Base-by-base conservation (phyloP, 30 jellyfish, hydroid and myxozoan species). In the Turritopsis rubra region DNA sequence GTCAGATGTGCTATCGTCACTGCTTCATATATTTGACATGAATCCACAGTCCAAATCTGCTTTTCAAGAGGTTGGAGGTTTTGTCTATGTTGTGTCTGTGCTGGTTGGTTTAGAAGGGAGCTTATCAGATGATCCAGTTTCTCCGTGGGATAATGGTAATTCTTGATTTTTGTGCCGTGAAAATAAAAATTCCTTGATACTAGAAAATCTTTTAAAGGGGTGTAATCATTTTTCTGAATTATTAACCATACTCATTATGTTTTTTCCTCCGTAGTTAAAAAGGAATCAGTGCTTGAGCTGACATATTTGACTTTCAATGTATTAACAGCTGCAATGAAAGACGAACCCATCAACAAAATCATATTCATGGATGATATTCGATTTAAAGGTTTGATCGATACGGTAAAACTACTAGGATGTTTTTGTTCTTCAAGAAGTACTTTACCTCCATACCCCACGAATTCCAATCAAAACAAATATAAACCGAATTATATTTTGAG, bases 291-390 rank as follows among this genome's bases (percentile, higher is more conserved):
- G 1, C 77, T 92, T 83, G 98, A 92, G 73, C 72, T 92, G 71
- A 85, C 88, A 3, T 92, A 96, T 96, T 70, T 86, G 68, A 82
- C 85, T 0, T 92, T 92, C 85, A 95, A 92, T 79, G 98, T 92
- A 0, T 75, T 92, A 31, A 88, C 96, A 17, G 90, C 95, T 1
- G 96, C 98, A 18, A 92, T 92, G 98, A 91, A 92, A 80, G 98
- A 92, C 71, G 98, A 92, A 76, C 98, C 98, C 16, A 71, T 88
- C 52, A 92, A 88, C 75, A 90, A 87, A 60, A 86, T 88, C 52
- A 84, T 92, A 22, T 92, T 87, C 83, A 92, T 92, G 96, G 98
- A 92, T 73, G 95, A 87, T 90, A 94, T 93, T 41, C 96, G 98
- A 22, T 93, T 93, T 79, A 88, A 88, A 85, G 97, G 98, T 8